Evolutionary conservation across 2,888 invertebrate genomes (phyloP), one percentile per base, ranked within the genome.

Genomic region (Dermolepida albohirtum): DNA sequence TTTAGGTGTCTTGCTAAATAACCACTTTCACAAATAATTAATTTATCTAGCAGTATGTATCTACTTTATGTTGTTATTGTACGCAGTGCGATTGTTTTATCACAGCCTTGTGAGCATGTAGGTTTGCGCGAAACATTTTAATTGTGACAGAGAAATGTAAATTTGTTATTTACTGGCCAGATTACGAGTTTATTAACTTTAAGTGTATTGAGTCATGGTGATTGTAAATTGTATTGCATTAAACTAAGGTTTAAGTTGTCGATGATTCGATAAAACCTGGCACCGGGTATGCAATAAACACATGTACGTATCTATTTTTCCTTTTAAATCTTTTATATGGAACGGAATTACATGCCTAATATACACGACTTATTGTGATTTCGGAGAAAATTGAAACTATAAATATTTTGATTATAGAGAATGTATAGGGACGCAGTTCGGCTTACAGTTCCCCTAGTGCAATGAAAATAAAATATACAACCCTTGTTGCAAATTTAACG

Each of bases 21-120:
- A 40, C 64, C 44, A 64, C 64, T 64, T 64, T 64, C 64, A 64
- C 64, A 64, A 54, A 54, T 52, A 64, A 64, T 64, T 64, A 64
- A 52, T 64, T 64, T 64, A 64, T 64, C 64, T 64, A 41, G 14
- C 54, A 54, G 34, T 41, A 11, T 54, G 52, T 64, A 64, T 64
- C 64, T 64, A 50, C 43, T 44, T 44, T 54, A 43, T 27, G 44
- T 29, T 17, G 44, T 54, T 52, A 54, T 29, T 34, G 34, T 34
- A 34, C 10, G 34, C 10, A 34, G 27, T 52, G 12, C 40, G 27
- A 41, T 41, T 43, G 40, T 41, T 64, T 64, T 64, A 64, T 64
- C 64, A 41, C 44, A 16, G 29, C 41, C 5, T 43, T 64, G 64
- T 41, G 43, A 54, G 16, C 64, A 64, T 34, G 64, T 64, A 64